These are phyloP conservation scores for Ptychadena robeensis DNA, from an alignment of 2,797 vertebrate genomes.

Conservation along the genomic window DNA sequence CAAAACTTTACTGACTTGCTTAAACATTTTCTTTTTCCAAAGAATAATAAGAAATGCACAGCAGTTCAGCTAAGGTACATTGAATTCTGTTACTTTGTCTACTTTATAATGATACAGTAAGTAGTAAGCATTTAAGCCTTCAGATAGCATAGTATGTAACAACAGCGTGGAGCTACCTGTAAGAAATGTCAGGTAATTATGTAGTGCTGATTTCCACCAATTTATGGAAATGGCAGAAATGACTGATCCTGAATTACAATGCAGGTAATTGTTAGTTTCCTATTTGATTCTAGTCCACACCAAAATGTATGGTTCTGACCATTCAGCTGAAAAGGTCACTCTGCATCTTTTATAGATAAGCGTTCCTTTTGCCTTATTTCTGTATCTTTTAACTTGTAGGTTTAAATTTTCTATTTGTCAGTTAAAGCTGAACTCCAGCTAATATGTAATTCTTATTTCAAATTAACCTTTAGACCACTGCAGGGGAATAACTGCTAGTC, in stretches of 20 bases:
- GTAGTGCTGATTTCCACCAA: conserved; percentile 35
- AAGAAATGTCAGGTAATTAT: conserved; percentile 45
- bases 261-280: conserved; percentile 34
- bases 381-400: neutral
- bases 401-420: neutral
- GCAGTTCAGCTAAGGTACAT: neutral
- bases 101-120: conserved; percentile 33
- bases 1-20: neutral
- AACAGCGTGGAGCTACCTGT: conserved; percentile 4
- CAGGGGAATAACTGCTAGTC: no score
- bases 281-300: conserved; percentile 21
- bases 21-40: neutral
- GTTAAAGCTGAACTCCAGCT: neutral
- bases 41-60: neutral
- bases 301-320: conserved; percentile 30
- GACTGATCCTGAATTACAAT: conserved; percentile 48
- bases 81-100: conserved; percentile 14
- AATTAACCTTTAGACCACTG: no score
- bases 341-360: conserved; percentile 22
- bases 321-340: conserved; percentile 26
- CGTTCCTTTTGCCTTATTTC: neutral
- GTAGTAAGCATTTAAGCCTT: conserved; percentile 28
- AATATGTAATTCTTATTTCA: no score
- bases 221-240: conserved; percentile 49
- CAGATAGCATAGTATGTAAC: conserved; percentile 23